Conservation (phyloP, 2,113 vertebrate species). For the Gavia stellata region DNA sequence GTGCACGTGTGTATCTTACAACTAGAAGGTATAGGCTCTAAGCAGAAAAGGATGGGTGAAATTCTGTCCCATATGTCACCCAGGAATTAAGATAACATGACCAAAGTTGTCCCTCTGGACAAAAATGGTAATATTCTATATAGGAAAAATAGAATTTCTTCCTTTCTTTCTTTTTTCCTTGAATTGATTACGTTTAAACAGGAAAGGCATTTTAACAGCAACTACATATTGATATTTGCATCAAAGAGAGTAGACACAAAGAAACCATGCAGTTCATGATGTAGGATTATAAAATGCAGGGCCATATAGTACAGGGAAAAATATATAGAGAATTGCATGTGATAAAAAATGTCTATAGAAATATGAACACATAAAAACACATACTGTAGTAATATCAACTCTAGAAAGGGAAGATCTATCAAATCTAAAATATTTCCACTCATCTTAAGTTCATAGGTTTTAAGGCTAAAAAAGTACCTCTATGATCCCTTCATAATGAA, state of each 20-base stretch:
- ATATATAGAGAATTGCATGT: not conserved
- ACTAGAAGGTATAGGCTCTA: accelerated
- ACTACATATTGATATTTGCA: not conserved
- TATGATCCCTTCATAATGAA: not conserved
- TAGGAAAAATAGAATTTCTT: not conserved
- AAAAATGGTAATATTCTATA: not conserved
- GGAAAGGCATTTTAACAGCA: not conserved
- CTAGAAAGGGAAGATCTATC: not conserved
- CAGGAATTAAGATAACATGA: not conserved
- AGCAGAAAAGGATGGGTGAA: not conserved
- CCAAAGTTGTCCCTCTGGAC: not conserved
- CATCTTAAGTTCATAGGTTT: not conserved
- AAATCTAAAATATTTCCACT: not conserved
- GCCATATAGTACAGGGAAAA: not conserved
- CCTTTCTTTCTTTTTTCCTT: not conserved
- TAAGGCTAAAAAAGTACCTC: not conserved
- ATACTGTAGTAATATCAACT: not conserved
- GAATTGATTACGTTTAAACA: not conserved
- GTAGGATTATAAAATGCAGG: not conserved
- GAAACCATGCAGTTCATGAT: not conserved
- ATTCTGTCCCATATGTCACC: not conserved
- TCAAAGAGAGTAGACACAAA: not conserved
- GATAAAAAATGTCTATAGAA: not conserved
- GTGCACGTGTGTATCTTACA: not conserved
- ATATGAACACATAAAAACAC: not conserved